Evolutionary conservation across 2,797 vertebrate species (phyloP), one percentile per base, ranked within the genome.

Genomic region (Etheostoma perlongum): DNA sequence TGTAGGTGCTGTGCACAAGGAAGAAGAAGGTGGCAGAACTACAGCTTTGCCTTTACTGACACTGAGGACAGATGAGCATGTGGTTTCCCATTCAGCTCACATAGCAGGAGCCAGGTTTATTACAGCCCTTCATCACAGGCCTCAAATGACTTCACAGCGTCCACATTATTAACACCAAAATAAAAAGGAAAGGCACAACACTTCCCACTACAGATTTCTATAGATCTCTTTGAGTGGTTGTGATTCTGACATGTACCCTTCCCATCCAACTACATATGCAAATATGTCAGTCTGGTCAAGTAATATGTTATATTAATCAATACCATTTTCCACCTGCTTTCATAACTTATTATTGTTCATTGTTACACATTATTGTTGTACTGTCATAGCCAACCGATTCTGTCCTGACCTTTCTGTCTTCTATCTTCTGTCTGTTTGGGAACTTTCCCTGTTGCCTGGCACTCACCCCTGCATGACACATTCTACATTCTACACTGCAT

Each of bases 211-310:
- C 36, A 53, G 14, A 47, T 47, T 36, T 33, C 19, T 21, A 27
- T 13, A 63, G 42, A 74, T 65, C 71, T 60, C 42, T 18, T 46
- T 72, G 77, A 83, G 3, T 23, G 44, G 13, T 68, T 66, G 30
- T 78, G 47, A 55, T 72, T 57, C 53, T 78, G 84, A 78, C 67
- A 30, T 25, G 61, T 53, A 47, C 40, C 19, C 67, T 6, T 12
- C 71, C 48, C 69, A 30, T 76, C 79, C 23, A 59, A 54, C n/a
- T 16, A 21, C 47, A 79, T 70, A 63, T 67, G 51, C 19, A 67
- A 65, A 21, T 72, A 48, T 48, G 55, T 61, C 79, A 76, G 60
- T 82, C 76, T 73, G n/a, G 14, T n/a, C 13, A 21, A 21, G 54
- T 15, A 78, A 61, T 58, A 53, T 49, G 70, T 62, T 4, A 46